Conservation (phyloP, 2,888 invertebrate genomes). For the Ichneumoninae sp. region DNA sequence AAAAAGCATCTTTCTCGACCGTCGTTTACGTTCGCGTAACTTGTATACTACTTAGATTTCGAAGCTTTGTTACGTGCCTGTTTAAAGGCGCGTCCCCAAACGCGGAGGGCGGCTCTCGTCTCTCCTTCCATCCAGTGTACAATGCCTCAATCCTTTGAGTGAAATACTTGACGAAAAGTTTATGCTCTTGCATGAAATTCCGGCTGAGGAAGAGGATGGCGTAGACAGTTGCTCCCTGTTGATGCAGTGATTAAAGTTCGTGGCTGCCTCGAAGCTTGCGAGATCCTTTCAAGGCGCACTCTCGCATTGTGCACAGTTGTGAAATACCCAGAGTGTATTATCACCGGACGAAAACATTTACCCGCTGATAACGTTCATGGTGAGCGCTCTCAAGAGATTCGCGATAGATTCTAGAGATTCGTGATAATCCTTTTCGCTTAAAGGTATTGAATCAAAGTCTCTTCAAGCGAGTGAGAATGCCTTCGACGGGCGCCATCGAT, state of each 20-base stretch:
- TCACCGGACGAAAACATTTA: slow-evolving; percentile 28
- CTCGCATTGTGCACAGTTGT: slow-evolving; percentile 1
- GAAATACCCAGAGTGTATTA: not conserved
- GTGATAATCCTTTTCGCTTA: not conserved
- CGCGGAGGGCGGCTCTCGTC: not conserved
- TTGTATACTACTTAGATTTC: not conserved
- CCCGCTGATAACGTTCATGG: not conserved
- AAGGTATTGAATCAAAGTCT: slow-evolving; percentile 10
- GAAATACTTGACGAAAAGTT: slow-evolving; percentile 48
- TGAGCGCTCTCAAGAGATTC: not conserved
- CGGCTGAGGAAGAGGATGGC: slow-evolving; percentile 10
- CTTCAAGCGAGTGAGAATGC: not conserved
- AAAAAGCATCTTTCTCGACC: not conserved
- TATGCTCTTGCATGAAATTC: slow-evolving; percentile 35
- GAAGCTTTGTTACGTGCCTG: not conserved
- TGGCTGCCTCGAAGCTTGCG: slow-evolving; percentile 18
- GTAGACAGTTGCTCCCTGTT: slow-evolving; percentile 14
- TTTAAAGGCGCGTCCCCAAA: not conserved
- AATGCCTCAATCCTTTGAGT: slow-evolving; percentile 2
- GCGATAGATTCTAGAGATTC: not conserved
- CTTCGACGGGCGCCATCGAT: not conserved
- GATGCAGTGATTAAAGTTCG: slow-evolving; percentile 44
- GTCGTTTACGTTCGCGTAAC: slow-evolving; percentile 5
- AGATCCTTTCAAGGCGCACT: slow-evolving; percentile 1
- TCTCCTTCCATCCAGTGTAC: not conserved